Conservation (phyloP, 2,113 vertebrate species). For the Arenaria interpres region DNA sequence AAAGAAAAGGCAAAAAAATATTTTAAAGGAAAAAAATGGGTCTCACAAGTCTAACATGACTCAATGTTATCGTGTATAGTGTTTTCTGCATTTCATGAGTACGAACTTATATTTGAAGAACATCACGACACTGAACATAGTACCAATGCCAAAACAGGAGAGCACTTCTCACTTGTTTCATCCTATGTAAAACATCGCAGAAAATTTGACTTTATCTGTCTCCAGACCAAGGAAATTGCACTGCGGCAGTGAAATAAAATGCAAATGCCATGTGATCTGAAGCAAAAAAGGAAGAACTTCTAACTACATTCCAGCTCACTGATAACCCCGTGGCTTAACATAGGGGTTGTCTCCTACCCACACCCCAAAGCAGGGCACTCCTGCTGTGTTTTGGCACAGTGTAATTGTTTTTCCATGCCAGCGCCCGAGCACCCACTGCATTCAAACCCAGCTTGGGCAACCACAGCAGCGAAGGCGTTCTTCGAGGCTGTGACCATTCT, state of each 20-base stretch:
- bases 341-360: not conserved
- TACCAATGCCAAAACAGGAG: not conserved
- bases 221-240: not conserved
- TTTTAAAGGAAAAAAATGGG: not conserved
- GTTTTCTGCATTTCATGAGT: not conserved
- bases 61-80: not conserved
- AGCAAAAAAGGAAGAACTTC: not conserved
- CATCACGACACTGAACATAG: not conserved
- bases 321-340: accelerated
- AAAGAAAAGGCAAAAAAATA: slow-evolving; percentile 4
- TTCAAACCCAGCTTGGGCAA: not conserved
- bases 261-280: not conserved
- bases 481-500: not conserved
- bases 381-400: not conserved
- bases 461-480: accelerated
- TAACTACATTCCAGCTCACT: not conserved
- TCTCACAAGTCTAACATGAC: not conserved
- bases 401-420: not conserved
- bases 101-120: not conserved
- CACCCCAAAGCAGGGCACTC: not conserved
- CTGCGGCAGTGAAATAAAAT: not conserved
- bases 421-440: not conserved
- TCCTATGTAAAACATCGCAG: not conserved
- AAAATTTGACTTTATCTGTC: not conserved
- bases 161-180: not conserved